phyloP scores from a whole-genome alignment of 2,797 vertebrate species.

The Todus mexicanus region DNA sequence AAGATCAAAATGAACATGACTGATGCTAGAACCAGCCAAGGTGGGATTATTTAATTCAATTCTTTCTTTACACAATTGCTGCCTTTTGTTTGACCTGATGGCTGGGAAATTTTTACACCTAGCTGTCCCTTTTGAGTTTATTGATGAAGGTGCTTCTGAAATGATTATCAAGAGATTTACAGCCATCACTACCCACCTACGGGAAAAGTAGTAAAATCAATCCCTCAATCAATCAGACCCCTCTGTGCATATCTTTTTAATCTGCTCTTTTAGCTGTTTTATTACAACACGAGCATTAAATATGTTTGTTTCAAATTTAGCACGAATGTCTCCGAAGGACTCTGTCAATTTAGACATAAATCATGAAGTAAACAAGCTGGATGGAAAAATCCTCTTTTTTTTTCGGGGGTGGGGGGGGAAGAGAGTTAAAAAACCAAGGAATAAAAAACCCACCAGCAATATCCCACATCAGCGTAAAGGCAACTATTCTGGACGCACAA shows the following conservation, averaged over 20 bases:
- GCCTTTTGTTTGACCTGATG: constrained; percentile 63
- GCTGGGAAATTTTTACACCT: constrained; percentile 52
- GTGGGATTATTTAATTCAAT: constrained; percentile 38
- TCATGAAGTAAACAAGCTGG: constrained; percentile 33
- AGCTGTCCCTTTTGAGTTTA: constrained; percentile 54
- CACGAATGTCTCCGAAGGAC: constrained; percentile 45
- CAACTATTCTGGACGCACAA: background rate
- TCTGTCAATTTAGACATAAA: constrained; percentile 56
- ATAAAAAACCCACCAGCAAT: background rate
- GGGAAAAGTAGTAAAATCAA: constrained; percentile 65
- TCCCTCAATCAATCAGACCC: constrained; percentile 59
- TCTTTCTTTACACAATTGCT: constrained; percentile 37
- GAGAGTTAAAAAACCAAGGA: background rate
- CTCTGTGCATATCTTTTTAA: constrained; percentile 60
- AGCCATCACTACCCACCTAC: constrained; percentile 56
- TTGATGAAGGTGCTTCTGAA: constrained; percentile 65
- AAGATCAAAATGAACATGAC: constrained; percentile 1
- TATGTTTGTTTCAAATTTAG: constrained; percentile 66
- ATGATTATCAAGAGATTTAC: constrained; percentile 68
- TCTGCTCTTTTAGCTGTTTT: constrained; percentile 62
- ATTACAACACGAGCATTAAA: constrained; percentile 57
- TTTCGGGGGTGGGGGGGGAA: background rate
- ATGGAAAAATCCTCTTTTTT: constrained; percentile 4
- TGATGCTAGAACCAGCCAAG: constrained; percentile 8
- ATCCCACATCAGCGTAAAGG: background rate